These are phyloP conservation scores for Chirona hameri DNA, from an alignment of 2,888 invertebrate species.

Conservation along the genomic window DNA sequence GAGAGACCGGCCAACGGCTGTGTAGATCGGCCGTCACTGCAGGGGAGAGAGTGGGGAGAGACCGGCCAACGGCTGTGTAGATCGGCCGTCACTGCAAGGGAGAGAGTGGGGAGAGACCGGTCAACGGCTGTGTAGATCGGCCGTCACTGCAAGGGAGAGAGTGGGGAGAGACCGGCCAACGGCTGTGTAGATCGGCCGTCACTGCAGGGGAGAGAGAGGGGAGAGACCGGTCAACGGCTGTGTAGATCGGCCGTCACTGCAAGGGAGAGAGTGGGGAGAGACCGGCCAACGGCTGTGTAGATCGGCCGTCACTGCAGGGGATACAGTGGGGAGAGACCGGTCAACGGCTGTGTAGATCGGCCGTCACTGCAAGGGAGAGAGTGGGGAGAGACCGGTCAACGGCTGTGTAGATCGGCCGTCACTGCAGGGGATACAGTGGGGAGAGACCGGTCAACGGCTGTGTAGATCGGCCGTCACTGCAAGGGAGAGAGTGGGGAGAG, in stretches of 20 bases:
- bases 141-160: constrained; percentile 34
- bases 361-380: constrained; percentile 34
- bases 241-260: constrained; percentile 39
- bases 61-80: too few species aligned
- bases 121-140: constrained; percentile 13
- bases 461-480: constrained; percentile 39
- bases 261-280: too few species aligned
- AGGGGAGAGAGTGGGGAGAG: too few species aligned
- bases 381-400: too few species aligned
- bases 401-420: constrained; percentile 33
- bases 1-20: too few species aligned
- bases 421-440: constrained; percentile 33
- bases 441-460: too few species aligned
- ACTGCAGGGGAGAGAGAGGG: constrained; percentile 32
- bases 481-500: too few species aligned
- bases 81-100: constrained; percentile 37
- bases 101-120: too few species aligned
- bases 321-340: too few species aligned
- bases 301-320: constrained; percentile 37
- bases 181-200: constrained; percentile 33
- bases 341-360: constrained; percentile 13
- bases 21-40: constrained; percentile 39
- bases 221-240: too few species aligned
- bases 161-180: too few species aligned
- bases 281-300: too few species aligned